Base-by-base conservation (phyloP, 2,113 vertebrate genomes). In the Aegotheles bennettii region DNA sequence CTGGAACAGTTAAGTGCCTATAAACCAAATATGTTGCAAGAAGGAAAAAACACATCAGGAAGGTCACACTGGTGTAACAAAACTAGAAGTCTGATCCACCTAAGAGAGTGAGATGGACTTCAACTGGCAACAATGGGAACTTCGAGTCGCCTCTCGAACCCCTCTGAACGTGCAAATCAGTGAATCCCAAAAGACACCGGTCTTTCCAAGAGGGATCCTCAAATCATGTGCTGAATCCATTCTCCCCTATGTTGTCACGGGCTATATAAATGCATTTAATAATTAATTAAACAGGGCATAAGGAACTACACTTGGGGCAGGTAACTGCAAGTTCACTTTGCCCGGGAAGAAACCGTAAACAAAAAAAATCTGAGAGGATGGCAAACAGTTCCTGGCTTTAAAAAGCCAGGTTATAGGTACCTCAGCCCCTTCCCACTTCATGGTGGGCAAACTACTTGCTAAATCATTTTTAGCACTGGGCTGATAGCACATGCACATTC, bases 401-500 rank as follows among this genome's bases (percentile, higher is more conserved):
- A 36, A 88, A 83, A 18, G 8, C 4, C 67, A 57, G 19, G 25
- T 47, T 56, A 35, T 8, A 13, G 47, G 51, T 60, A 93, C 33
- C 63, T 87, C 80, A 38, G 38, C 51, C 35, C 48, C 68, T 61
- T 47, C 47, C 54, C 48, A 16, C 11, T 69, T 78, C 29, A 56
- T 29, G 36, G 74, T 76, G 87, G 87, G 67, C 92, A 84, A 92
- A 54, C 79, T 26, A 6, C 6, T 54, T 21, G 75, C 67, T 80
- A 42, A 45, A 48, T 89, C 47, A 90, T 93, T 95, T 94, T 88
- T 88, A 93, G 90, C 60, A 0, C 75, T 59, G 1, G 2, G 40
- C 79, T 64, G 64, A 83, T 43, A 92, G 92, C 92, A 89, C 90
- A 90, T 56, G 82, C 85, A 94, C 90, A 84, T 96, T 95, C 90